Evolutionary conservation across 2,113 vertebrate genomes (phyloP).

Genomic region (Edolisoma coerulescens): DNA sequence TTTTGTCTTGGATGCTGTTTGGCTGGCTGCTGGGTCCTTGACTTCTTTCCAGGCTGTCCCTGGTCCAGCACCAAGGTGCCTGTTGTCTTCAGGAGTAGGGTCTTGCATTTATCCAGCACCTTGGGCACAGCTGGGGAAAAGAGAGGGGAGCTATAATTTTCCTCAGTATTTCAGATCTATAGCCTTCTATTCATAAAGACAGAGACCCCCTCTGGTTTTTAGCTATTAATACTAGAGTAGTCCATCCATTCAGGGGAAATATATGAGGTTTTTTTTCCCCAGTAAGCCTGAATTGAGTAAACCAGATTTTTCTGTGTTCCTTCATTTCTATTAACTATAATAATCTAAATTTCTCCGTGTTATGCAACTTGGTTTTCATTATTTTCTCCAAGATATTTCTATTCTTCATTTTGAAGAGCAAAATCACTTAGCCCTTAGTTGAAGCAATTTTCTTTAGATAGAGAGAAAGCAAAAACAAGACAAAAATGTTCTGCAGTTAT

Average conservation of each 20-base stretch:
- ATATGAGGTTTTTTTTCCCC: not conserved
- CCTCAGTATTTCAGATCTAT: not conserved
- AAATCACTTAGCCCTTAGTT: not conserved
- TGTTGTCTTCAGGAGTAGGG: not conserved
- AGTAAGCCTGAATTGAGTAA: not conserved
- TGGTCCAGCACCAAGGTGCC: too few species aligned
- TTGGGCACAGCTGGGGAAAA: not conserved
- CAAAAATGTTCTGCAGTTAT: not conserved
- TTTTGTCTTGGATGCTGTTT: not conserved
- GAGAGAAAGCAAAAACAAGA: not conserved
- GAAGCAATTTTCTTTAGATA: not conserved
- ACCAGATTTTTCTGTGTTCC: not conserved
- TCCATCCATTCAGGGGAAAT: not conserved
- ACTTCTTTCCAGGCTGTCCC: not conserved
- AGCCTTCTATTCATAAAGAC: not conserved
- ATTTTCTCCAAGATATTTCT: not conserved
- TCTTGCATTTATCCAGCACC: not conserved
- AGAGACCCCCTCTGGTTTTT: not conserved
- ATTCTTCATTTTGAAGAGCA: not conserved
- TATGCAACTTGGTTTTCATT: not conserved
- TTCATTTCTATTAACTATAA: not conserved
- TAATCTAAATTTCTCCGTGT: not conserved
- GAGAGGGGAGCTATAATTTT: not conserved
- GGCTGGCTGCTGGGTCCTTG: not conserved
- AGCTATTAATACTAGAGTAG: not conserved